Evolutionary conservation across 2,888 invertebrate species (phyloP).

Genomic region (Ommatoiulus sabulosus): DNA sequence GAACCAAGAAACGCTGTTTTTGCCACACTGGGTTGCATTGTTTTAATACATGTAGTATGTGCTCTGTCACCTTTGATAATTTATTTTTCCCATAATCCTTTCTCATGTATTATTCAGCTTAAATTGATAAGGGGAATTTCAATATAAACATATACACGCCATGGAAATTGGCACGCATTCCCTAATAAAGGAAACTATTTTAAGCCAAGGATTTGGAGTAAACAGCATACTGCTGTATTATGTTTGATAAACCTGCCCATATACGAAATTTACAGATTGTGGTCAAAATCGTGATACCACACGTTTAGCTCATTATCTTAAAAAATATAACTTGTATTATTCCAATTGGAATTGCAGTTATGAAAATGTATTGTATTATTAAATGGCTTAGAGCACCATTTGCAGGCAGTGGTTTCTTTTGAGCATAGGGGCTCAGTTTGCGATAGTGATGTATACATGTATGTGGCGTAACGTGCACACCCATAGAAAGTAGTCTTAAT

Average conservation of each 20-base stretch:
- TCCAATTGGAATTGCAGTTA: too few relatives aligned
- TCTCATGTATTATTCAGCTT: neutral
- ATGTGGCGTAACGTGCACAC: too few relatives aligned
- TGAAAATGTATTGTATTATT: too few relatives aligned
- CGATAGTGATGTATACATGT: too few relatives aligned
- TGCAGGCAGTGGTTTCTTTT: too few relatives aligned
- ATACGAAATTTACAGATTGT: neutral
- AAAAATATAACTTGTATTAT: too few relatives aligned
- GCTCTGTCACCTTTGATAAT: neutral
- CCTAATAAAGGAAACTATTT: neutral
- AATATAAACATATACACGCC: neutral
- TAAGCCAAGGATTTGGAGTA: neutral
- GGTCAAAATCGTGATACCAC: neutral
- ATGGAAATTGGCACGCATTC: slow-evolving; percentile 1
- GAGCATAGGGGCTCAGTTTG: too few relatives aligned
- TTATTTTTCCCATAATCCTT: neutral
- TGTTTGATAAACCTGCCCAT: neutral
- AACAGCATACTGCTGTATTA: neutral
- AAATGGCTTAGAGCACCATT: too few relatives aligned
- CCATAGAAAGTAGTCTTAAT: too few relatives aligned
- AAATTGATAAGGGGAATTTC: slow-evolving; percentile 18
- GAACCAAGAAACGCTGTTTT: neutral
- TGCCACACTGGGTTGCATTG: neutral
- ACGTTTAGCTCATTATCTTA: too few relatives aligned
- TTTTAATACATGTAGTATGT: neutral